phyloP scores from a whole-genome alignment of 1,140 invertebrate genomes.

The Mizuhopecten yessoensis region DNA sequence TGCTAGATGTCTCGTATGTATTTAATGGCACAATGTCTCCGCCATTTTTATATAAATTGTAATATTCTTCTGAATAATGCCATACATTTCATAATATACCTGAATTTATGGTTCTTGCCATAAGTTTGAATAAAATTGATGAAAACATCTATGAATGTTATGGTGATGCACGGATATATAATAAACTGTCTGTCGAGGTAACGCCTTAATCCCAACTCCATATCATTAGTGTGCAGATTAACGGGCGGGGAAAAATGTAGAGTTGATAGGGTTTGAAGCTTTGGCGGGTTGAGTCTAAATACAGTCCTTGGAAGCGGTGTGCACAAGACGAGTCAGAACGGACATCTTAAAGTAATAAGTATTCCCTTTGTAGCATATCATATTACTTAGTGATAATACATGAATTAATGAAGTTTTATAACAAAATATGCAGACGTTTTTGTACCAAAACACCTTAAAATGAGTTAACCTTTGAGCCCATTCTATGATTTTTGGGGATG shows the following conservation, averaged over 20 bases:
- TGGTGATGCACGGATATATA: neutral
- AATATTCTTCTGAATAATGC: neutral
- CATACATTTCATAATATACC: neutral
- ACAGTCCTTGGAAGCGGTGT: slow-evolving; percentile 57
- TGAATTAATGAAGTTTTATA: too few species aligned
- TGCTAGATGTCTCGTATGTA: neutral
- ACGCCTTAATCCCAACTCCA: neutral
- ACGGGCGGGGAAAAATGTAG: slow-evolving; percentile 60
- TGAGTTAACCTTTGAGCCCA: too few species aligned
- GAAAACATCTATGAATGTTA: neutral
- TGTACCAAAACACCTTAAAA: too few species aligned
- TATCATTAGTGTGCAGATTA: slow-evolving; percentile 43
- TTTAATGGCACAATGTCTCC: neutral
- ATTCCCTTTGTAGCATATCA: too few species aligned
- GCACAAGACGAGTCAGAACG: neutral
- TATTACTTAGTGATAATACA: too few species aligned
- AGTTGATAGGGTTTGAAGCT: slow-evolving; percentile 52
- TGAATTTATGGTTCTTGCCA: slow-evolving; percentile 31
- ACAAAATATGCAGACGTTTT: too few species aligned
- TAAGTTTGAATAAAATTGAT: slow-evolving; percentile 26
- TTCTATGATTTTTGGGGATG: too few species aligned
- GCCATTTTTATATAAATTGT: neutral
- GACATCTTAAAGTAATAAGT: too few species aligned
- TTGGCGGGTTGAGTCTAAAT: slow-evolving; percentile 59
- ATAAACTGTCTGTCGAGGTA: neutral